Evolutionary conservation across 2,113 vertebrate genomes (phyloP), one percentile per base, ranked within the genome.

Genomic region (Urocolius indicus): DNA sequence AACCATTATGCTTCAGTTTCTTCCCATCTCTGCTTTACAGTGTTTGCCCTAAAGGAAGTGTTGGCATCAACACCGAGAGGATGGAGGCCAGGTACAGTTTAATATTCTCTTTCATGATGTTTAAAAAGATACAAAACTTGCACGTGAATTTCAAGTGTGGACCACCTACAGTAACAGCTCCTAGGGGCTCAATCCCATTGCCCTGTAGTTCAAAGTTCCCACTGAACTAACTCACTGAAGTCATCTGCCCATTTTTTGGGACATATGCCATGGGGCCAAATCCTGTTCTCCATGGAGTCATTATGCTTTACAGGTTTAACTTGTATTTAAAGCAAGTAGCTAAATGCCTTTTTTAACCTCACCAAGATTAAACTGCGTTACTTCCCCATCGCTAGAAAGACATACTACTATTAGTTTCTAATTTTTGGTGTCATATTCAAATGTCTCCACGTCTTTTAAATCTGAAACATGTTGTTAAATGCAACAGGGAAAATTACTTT

Each of bases 401-500:
- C 62, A 79, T 16, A 85, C 84, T 78, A 62, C 75, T 93, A 95
- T 95, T 97, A 76, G 78, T 81, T 94, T 46, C 74, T 93, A 95
- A 96, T 94, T 95, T 66, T 79, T 34, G 36, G 24, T 90, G 67
- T 95, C 74, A 83, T 91, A 87, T 91, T 89, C 94, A 89, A 94
- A 85, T 69, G 58, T 66, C 62, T 93, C 55, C 55, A 43, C 16
- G 24, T 54, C 59, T 94, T 96, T 89, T 90, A 95, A 87, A 95
- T 59, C 54, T 74, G 84, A 95, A 85, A 68, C 76, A 54, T 6
- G 78, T 23, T 94, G 85, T 73, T 95, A 79, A 93, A 79, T 62
- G 85, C 59, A 94, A 63, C 6, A 79, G 29, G 32, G 62, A 49
- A 93, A 80, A 95, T 85, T 83, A 73, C 59, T 80, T 20, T 59